These are phyloP conservation scores for Ennomos quercinarius DNA, from an alignment of 2,888 invertebrate genomes.

Conservation along the genomic window DNA sequence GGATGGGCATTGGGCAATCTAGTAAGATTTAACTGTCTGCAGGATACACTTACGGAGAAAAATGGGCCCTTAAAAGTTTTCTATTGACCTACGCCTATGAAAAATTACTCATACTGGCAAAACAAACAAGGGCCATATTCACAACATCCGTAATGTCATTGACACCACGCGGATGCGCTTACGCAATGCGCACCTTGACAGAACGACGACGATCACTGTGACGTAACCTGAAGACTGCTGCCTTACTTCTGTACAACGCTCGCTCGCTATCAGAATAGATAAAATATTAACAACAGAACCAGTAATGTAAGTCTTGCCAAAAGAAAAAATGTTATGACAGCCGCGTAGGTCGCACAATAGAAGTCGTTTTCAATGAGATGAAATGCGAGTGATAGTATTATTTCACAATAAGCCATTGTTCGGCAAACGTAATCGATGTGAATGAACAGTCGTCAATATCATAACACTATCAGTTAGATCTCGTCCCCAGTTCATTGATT, in stretches of 20 bases:
- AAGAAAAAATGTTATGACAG: constrained; percentile 40
- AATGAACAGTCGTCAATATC: constrained; percentile 70
- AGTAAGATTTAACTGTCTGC: too few species aligned
- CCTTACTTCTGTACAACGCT: constrained; percentile 46
- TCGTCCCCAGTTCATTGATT: constrained; percentile 51
- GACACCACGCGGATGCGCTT: constrained; percentile 77
- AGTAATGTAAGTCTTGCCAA: constrained; percentile 44
- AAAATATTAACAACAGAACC: constrained; percentile 7
- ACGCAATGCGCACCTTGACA: constrained; percentile 80
- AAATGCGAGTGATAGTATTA: constrained; percentile 75
- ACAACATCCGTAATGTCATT: constrained; percentile 77
- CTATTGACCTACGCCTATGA: constrained; percentile 5
- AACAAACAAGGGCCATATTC: constrained; percentile 59
- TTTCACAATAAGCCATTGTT: constrained; percentile 80
- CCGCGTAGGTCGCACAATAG: constrained; percentile 51
- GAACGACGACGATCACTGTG: constrained; percentile 63
- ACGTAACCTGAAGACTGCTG: constrained; percentile 56
- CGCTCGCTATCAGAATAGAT: background rate
- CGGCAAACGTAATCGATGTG: constrained; percentile 67
- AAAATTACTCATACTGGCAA: constrained; percentile 55
- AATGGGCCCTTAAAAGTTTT: background rate
- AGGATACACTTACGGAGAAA: too few species aligned
- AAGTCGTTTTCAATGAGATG: constrained; percentile 68
- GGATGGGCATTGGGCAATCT: too few species aligned
- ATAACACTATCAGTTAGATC: constrained; percentile 58